Evolutionary conservation across 2,797 vertebrate genomes (phyloP), one percentile per base, ranked within the genome.

Genomic region (Argyrosomus regius): DNA sequence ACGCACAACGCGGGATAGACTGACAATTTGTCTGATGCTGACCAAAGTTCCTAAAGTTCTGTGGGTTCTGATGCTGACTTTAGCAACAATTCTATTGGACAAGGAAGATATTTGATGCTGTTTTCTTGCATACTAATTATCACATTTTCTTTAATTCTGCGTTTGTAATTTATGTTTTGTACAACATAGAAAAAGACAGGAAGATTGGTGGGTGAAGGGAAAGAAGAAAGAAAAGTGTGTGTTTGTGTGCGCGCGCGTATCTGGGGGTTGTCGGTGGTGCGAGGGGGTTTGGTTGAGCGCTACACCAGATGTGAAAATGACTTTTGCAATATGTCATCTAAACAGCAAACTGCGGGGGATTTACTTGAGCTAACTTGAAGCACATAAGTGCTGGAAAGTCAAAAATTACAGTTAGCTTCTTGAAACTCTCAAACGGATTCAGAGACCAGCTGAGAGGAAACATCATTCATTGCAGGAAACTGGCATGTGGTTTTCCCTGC

Each of bases 311-410:
- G 93, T 95, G 89, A 90, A 90, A 91, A 94, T 94, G 87, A 84
- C 91, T 93, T 92, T 93, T 93, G 93, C 90, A 92, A 92, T 94
- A 93, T 94, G 92, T 94, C 92, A 94, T 94, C 93, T 90, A 91
- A 91, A 92, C 86, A 85, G 84, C 79, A 87, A 87, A 88, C 88
- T 89, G 84, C 69, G 17, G 85, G 83, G 81, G 89, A 89, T 92
- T 91, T 86, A 83, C 71, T 82, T 75, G 76, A 81, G 81, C 81
- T 87, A 73, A 86, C 78, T 67, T 81, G 82, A 85, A 89, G 84
- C 83, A 85, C 76, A 81, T 85, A 83, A 87, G 80, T 83, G 68
- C 75, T 83, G 83, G 78, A 83, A 90, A 85, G 74, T 87, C 74
- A 74, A 83, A 92, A 92, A 75, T 83, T 83, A 76, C 70, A 77